Evolutionary conservation across 2,797 vertebrate species (phyloP), one percentile per base, ranked within the genome.

Genomic region (Melanotaenia trifasciata): DNA sequence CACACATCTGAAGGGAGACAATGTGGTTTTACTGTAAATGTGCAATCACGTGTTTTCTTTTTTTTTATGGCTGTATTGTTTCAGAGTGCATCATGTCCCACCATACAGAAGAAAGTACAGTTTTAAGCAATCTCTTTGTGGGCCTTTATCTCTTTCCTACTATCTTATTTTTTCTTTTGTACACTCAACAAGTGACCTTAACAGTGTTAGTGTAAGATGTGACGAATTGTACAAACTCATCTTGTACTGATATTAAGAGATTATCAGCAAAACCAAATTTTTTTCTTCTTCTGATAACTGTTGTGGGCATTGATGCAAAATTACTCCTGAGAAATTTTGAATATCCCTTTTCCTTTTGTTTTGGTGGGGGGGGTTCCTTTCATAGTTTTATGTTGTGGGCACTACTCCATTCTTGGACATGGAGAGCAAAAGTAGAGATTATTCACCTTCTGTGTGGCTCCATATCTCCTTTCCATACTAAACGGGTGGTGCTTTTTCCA

Each of bases 21-120:
- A 0, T 64, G 77, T 70, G 79, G 74, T 78, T 81, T 64, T 2
- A 60, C 32, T 57, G 66, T 28, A 45, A 9, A 45, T 32, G 22
- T 16, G 1, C 16, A 13, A 58, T 85, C 69, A 43, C 35, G 11
- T 36, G 35, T 10, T 11, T 14, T 8, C 57, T 54, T 65, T 47
- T 20, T 47, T 20, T 20, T 5, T 18, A 18, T 43, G 18, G 20
- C 43, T 47, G 18, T 47, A 7, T 47, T n/a, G 43, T 16, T 24
- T 64, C 40, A 22, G 2, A 62, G 20, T 28, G 10, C 53, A 0
- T 66, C 30, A 5, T 18, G 62, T 57, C 14, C 32, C 61, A 66
- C 10, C 4, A 7, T 26, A 38, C 18, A 50, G 11, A 60, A 59
- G 22, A 58, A 36, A 33, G 58, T 38, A 24, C 26, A 58, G 60